Evolutionary conservation across 2,888 invertebrate species (phyloP).

Genomic region (Drosophila histrio): DNA sequence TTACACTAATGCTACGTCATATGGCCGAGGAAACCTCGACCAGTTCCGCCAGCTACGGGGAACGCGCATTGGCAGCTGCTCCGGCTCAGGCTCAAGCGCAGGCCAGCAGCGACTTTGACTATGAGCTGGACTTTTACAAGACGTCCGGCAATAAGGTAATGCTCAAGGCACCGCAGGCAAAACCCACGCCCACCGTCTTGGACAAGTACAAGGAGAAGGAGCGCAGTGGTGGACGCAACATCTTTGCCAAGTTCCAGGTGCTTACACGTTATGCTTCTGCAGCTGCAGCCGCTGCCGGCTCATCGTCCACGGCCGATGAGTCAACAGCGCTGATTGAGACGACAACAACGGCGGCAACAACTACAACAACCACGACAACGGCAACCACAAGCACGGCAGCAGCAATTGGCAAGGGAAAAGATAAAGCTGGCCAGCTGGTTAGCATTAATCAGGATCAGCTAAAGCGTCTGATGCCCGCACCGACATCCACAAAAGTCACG

Average conservation of each 20-base stretch:
- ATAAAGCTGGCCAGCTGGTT: constrained; percentile 43
- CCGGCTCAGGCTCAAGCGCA: constrained; percentile 17
- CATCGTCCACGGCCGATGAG: constrained; percentile 62
- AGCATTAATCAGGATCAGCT: constrained; percentile 88
- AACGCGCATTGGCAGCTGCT: constrained; percentile 52
- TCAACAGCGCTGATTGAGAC: constrained; percentile 69
- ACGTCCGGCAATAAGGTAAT: constrained; percentile 43
- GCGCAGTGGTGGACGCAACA: constrained; percentile 84
- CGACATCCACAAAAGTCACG: constrained; percentile 91
- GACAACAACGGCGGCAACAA: constrained; percentile 48
- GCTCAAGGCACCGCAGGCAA: constrained; percentile 66
- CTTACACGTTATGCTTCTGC: constrained; percentile 84
- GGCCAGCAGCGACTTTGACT: constrained; percentile 68
- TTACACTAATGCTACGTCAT: constrained; percentile 87
- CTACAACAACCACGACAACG: constrained; percentile 50
- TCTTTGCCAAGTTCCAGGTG: constrained; percentile 85
- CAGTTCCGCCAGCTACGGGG: constrained; percentile 77
- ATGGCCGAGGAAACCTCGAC: constrained; percentile 86
- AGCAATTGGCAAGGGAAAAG: constrained; percentile 50
- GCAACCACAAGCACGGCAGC: constrained; percentile 42
- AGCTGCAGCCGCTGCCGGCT: constrained; percentile 66
- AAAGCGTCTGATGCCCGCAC: constrained; percentile 87
- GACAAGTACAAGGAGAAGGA: constrained; percentile 84
- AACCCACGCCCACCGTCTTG: constrained; percentile 75
- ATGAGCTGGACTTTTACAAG: constrained; percentile 82